Base-by-base conservation (phyloP, 2,797 vertebrate genomes). In the Discoglossus pictus region DNA sequence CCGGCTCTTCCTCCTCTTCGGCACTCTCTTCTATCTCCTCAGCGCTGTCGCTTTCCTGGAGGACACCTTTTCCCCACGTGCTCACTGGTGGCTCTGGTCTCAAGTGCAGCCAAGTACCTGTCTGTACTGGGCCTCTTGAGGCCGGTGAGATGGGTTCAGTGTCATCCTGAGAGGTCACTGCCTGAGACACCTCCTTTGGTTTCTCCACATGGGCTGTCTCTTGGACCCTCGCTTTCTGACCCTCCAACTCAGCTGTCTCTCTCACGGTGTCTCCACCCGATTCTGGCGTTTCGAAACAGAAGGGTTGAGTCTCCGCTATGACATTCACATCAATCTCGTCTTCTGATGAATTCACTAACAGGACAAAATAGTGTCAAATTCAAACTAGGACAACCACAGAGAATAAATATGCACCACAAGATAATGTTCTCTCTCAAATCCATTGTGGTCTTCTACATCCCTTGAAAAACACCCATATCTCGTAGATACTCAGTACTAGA, bases 271-370 rank as follows among this genome's bases (percentile, higher is more conserved):
- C 12, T 73, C 39, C 6, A 71, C 73, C 5, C 6, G 47, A 27
- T 60, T 20, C 2, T 76, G 72, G 15, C 64, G 47, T 2, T 11
- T 64, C 43, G 43, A 61, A 60, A 27, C 80, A 56, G n/a, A 88
- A 93, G 1, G 78, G 73, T 73, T 91, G 92, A 0, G 92, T 93
- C 59, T 88, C 88, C 0, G 87, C 88, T 13, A 88, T 73, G 2
- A 60, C 56, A 51, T 80, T 75, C 36, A 85, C 82, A 6, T 87
- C 83, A 1, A 25, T 25, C 4, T 74, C 74, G 4, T 61, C 56
- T 2, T 52, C 51, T 0, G 86, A 84, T 9, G 82, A 83, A 64
- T 68, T 80, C 54, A 20, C 38, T 13, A 24, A 59, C 23, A 67
- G 46, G 52, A 31, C 7, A 13, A 55, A 16, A 48, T 9, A 16